Conservation (phyloP, 2,888 invertebrate genomes). For the Ormyrus nitidulus region DNA sequence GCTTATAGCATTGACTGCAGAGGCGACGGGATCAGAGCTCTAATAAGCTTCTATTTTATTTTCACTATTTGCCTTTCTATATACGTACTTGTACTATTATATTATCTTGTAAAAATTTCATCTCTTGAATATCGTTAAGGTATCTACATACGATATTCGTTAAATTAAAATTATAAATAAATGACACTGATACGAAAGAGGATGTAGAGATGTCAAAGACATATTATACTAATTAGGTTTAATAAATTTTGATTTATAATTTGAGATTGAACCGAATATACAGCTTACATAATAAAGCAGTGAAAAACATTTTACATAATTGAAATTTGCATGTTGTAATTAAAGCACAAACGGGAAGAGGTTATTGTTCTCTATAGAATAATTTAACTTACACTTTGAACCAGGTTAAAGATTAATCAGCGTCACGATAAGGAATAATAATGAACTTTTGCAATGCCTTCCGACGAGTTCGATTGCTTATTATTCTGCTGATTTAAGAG, state of each 20-base stretch:
- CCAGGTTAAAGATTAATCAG: conserved; percentile 48
- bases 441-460: conserved; percentile 46
- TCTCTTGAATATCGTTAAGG: background rate
- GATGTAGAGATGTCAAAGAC: too few species aligned
- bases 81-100: background rate
- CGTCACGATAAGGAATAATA: conserved; percentile 43
- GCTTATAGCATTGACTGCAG: conserved; percentile 18
- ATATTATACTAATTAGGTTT: too few species aligned
- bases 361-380: conserved; percentile 33
- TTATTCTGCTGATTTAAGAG: conserved; percentile 40
- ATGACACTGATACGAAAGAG: too few species aligned
- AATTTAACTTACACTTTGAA: conserved; percentile 20
- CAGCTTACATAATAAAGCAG: too few species aligned
- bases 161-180: too few species aligned
- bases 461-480: conserved; percentile 18
- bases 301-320: background rate
- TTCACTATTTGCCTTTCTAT: conserved; percentile 1
- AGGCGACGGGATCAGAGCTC: conserved; percentile 19
- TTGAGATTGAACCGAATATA: too few species aligned
- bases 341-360: background rate
- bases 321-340: conserved; percentile 21
- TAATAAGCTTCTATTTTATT: conserved; percentile 19
- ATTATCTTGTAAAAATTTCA: conserved; percentile 27
- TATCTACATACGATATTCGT: background rate
- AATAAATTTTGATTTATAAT: too few species aligned